Base-by-base conservation (phyloP, 2,113 vertebrate genomes). In the Tenebrosternarchus preto region DNA sequence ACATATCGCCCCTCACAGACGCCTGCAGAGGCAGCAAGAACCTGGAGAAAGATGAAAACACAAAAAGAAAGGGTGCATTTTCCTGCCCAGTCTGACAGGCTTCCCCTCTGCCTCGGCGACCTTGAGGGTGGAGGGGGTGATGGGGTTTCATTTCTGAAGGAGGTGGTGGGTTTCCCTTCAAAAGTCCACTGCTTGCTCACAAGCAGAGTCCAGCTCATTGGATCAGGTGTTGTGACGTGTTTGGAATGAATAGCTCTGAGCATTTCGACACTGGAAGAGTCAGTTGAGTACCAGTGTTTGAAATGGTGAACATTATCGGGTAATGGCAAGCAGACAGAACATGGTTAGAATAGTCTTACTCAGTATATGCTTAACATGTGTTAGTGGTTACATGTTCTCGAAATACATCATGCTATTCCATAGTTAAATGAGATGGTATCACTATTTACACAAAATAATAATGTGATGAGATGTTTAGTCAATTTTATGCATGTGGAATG, bases 41-140 rank as follows among this genome's bases (percentile, higher is more conserved):
- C 16, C 31, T 43, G 22, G 53, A 78, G 39, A 9, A 15, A 22
- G 2, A 69, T 11, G n/a, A 72, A 59, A 27, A 11, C 8, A 36
- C 11, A 11, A 46, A 46, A 36, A 11, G 12, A 29, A 78, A 69
- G 7, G 7, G 3, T 20, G 0, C 9, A 29, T 59, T 77, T 55
- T 55, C 12, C 17, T 46, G 6, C 36, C 8, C 55, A 77, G 15
- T 73, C 31, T 73, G 29, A 5, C 15, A 60, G 46, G 15, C 16
- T 64, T 7, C 53, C 56, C 76, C 19, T 72, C 66, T 83, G 85
- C 61, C 84, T 83, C 76, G 74, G 76, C 36, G 86, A 87, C 84
- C 9, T 15, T 4, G 11, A 0, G 57, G 55, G 11, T 70, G 55
- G 69, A 66, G 33, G 39, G 39, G 9, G 39, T 33, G 5, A 12